Evolutionary conservation across 2,797 vertebrate species (phyloP).

Genomic region (Strix occidentalis): DNA sequence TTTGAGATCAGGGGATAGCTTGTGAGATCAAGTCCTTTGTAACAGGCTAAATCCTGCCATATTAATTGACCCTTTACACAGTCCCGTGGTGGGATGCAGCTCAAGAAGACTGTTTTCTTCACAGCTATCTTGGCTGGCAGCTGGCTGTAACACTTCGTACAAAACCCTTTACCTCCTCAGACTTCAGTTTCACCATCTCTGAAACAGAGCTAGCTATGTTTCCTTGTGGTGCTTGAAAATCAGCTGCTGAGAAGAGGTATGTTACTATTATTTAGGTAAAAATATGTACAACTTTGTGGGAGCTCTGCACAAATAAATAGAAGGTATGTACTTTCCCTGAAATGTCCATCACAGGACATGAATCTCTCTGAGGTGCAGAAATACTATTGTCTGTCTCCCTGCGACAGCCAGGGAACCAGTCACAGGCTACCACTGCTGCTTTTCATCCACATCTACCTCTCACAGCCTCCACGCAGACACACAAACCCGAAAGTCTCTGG

Average conservation of each 20-base stretch:
- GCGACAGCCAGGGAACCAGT: rapidly evolving
- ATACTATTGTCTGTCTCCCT: neutral
- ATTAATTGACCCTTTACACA: neutral
- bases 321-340: neutral
- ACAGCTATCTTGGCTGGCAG: neutral
- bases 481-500: neutral
- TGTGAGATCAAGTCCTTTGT: neutral
- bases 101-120: neutral
- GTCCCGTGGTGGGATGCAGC: neutral
- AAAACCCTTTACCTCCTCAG: neutral
- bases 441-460: neutral
- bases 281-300: neutral
- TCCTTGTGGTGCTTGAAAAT: neutral
- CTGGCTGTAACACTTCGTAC: neutral
- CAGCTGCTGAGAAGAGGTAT: neutral
- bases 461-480: rapidly evolving
- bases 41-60: neutral
- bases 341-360: neutral
- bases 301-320: neutral
- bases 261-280: neutral
- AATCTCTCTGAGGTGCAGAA: neutral
- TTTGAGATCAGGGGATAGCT: neutral
- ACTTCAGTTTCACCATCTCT: neutral
- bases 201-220: neutral
- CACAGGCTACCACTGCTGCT: neutral